Evolutionary conservation across 2,797 vertebrate species (phyloP).

Genomic region (Acipenser ruthenus): DNA sequence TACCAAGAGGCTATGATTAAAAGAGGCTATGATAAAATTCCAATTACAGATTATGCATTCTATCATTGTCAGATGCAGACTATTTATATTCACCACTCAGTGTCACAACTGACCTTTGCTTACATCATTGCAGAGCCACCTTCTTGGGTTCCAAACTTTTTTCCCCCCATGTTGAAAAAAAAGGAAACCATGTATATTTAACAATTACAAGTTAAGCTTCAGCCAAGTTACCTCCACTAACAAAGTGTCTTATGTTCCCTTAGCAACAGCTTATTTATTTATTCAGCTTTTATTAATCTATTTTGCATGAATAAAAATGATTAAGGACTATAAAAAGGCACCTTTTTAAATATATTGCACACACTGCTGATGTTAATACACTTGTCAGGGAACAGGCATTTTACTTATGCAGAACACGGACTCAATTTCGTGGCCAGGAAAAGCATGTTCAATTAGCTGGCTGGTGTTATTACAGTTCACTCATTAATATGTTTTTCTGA

Average conservation of each 20-base stretch:
- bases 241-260: slow-evolving; percentile 30
- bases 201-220: slow-evolving; percentile 35
- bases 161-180: slow-evolving; percentile 28
- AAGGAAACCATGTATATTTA: slow-evolving; percentile 36
- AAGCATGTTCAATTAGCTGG: not conserved
- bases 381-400: not conserved
- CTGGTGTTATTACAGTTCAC: slow-evolving; percentile 1
- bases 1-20: slow-evolving; percentile 19
- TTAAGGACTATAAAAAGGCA: not conserved
- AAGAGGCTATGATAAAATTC: slow-evolving; percentile 25
- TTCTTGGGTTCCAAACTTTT: slow-evolving; percentile 23
- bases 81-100: slow-evolving; percentile 22
- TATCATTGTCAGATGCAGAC: slow-evolving; percentile 31
- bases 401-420: not conserved
- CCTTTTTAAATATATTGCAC: not conserved
- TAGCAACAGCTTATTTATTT: slow-evolving; percentile 39
- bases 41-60: slow-evolving; percentile 41
- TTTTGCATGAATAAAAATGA: slow-evolving; percentile 4
- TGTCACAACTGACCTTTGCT: not conserved
- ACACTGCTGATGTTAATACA: not conserved
- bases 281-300: slow-evolving; percentile 8
- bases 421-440: not conserved
- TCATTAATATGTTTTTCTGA: slow-evolving; percentile 22
- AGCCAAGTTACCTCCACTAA: slow-evolving; percentile 37
- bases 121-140: slow-evolving; percentile 33